Base-by-base conservation (phyloP, 2,888 invertebrate species). In the Oxyteleia sp. region DNA sequence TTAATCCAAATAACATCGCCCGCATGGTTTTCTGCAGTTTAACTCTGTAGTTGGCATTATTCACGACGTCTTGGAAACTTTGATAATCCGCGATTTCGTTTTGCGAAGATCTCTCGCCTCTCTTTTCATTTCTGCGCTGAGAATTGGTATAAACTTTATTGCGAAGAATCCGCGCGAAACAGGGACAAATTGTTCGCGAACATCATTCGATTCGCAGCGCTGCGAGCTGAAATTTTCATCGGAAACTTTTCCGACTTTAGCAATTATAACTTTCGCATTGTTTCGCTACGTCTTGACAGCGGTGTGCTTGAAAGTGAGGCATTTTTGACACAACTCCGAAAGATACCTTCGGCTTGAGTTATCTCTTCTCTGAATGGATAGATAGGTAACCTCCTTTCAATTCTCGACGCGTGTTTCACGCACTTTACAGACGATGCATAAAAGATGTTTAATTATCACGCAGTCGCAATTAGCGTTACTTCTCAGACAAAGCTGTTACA, bases 241-340 rank as follows among this genome's bases (percentile, higher is more conserved):
- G 16, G 7, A 35, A 81, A 74, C 61, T 81, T 68, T 66, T 66
- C 66, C 59, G 74, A 75, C 81, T 81, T 75, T 63, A 8, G 64
- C 69, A 82, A 82, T 82, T 75, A 82, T 66, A 82, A 75, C 75
- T 82, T 82, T 38, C 2, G 64, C 75, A 75, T 82, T 82, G 75
- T 75, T 75, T 75, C 63, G 74, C 43, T 43, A 15, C 57, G 18
- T 38, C 61, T 66, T 23, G 8, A n/a, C n/a, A n/a, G n/a, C n/a
- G n/a, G n/a, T n/a, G n/a, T n/a, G 1, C 23, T 26, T 5, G 26
- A 5, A n/a, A n/a, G n/a, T n/a, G 26, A 26, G 5, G 26, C 26
- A 61, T 66, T 53, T 51, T 49, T 55, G 43, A 35, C 20, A 13
- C 47, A 11, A 26, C 26, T 26, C 5, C 26, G 5, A 26, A 26